Conservation (phyloP, 2,797 vertebrate genomes). For the Rhabdophis nuchalis region DNA sequence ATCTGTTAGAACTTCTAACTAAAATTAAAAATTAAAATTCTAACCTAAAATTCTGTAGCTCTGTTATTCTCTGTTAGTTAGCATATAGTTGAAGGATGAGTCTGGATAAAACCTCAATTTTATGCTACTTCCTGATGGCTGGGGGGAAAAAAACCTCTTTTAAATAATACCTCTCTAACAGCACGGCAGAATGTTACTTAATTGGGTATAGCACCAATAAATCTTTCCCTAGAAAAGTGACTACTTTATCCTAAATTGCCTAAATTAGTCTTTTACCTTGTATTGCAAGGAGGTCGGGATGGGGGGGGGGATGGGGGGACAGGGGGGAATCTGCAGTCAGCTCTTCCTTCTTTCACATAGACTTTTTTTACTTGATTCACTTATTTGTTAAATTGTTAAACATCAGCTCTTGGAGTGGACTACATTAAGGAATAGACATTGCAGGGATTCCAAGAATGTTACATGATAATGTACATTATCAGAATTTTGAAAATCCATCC, state of each 20-base stretch:
- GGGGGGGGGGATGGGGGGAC: background rate
- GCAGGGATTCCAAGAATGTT: background rate
- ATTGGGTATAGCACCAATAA: background rate
- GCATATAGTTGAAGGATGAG: conserved; percentile 26
- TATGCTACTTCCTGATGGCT: background rate
- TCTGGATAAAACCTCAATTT: background rate
- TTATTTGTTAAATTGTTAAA: background rate
- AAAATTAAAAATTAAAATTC: background rate
- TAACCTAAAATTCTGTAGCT: background rate
- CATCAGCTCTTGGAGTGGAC: background rate
- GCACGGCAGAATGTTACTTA: background rate
- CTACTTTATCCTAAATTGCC: conserved; percentile 21
- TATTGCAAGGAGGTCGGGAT: conserved; percentile 1
- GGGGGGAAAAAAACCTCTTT: background rate
- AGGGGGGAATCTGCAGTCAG: background rate
- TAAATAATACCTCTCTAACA: conserved; percentile 23
- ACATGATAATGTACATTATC: background rate
- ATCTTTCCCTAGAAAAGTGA: background rate
- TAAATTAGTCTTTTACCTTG: conserved; percentile 34
- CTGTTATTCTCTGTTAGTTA: background rate
- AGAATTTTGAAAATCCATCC: background rate
- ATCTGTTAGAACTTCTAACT: background rate
- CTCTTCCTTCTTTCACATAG: background rate
- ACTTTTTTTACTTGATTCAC: background rate
- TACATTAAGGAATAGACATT: background rate